Conservation (phyloP, 1,140 invertebrate genomes). For the Orchestia grillus region DNA sequence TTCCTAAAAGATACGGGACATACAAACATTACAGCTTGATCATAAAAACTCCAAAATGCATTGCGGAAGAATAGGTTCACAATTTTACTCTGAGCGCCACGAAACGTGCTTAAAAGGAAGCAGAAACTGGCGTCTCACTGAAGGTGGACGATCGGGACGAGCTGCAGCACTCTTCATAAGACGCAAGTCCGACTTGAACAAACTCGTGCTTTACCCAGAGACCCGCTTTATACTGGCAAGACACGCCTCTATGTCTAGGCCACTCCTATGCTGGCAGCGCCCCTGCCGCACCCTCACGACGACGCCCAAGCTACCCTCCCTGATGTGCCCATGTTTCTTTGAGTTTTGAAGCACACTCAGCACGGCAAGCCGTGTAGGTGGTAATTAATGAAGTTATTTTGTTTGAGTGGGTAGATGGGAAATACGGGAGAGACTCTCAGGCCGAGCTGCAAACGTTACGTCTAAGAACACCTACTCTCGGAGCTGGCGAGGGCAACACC, state of each 20-base stretch:
- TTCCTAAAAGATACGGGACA: background rate
- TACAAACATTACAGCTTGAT: background rate
- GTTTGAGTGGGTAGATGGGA: background rate
- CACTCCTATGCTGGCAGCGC: background rate
- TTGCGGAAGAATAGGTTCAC: background rate
- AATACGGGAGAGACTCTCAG: background rate
- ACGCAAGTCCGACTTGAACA: constrained; percentile 27
- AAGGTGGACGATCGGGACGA: background rate
- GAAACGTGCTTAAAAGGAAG: background rate
- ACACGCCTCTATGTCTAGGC: constrained; percentile 1
- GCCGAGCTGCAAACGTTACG: constrained; percentile 14
- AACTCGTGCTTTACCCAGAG: background rate
- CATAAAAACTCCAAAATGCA: background rate
- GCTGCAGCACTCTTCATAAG: constrained; percentile 1
- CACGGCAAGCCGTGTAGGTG: background rate
- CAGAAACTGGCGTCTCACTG: background rate
- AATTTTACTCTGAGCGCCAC: background rate
- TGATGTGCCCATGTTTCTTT: background rate
- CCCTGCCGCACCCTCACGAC: constrained; percentile 3
- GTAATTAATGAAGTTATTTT: background rate
- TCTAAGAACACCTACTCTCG: background rate
- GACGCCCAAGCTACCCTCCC: constrained; percentile 10
- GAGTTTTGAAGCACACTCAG: background rate
- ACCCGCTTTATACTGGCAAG: constrained; percentile 20
- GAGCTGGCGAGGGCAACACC: background rate